phyloP scores from a whole-genome alignment of 2,113 vertebrate species.

The Calidris pygmaea region DNA sequence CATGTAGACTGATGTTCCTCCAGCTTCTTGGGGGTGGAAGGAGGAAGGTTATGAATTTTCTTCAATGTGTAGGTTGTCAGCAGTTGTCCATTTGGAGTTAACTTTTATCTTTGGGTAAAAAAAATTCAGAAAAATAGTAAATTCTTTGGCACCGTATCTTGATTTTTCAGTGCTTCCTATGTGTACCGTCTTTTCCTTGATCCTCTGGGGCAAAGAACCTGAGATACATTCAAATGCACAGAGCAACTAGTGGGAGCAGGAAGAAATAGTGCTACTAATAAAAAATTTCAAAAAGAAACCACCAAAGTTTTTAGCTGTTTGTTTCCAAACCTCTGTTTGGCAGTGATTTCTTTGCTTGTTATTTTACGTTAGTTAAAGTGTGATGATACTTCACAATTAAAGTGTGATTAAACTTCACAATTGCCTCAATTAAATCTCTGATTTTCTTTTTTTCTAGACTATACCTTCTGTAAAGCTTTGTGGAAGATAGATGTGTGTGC shows the following conservation, averaged over 20 bases:
- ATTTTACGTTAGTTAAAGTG: not conserved
- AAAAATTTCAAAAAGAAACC: not conserved
- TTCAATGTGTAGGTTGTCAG: not conserved
- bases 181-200: not conserved
- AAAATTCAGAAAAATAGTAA: not conserved
- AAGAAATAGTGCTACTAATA: not conserved
- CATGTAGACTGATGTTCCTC: not conserved
- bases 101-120: not conserved
- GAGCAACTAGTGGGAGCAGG: not conserved
- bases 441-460: conserved; percentile 69
- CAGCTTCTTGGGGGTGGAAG: not conserved
- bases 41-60: not conserved
- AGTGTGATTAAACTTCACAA: not conserved
- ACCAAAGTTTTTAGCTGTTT: not conserved
- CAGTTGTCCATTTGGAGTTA: not conserved
- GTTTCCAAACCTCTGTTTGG: not conserved
- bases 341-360: not conserved
- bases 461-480: conserved; percentile 50
- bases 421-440: not conserved
- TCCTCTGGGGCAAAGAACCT: not conserved
- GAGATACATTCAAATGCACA: not conserved
- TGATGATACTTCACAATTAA: not conserved
- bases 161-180: not conserved
- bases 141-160: not conserved
- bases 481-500: conserved; percentile 60